Conservation (phyloP, 1,140 invertebrate genomes). For the Frieseomelitta varia region DNA sequence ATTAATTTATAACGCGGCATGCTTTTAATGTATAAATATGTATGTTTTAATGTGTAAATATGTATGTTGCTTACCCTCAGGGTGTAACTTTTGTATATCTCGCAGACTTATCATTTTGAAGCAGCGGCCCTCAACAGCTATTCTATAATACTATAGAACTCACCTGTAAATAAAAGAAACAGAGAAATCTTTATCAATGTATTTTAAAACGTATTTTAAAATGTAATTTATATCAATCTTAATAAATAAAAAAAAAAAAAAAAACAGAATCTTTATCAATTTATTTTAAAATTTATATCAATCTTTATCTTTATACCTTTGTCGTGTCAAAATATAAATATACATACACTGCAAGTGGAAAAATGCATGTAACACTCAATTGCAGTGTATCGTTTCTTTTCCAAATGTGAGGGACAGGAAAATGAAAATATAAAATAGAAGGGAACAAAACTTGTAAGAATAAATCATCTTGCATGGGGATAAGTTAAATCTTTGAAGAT, state of each 20-base stretch:
- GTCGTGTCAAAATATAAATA: too few species aligned
- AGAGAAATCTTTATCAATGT: too few species aligned
- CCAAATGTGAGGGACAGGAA: background rate
- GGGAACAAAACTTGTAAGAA: background rate
- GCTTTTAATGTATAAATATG: background rate
- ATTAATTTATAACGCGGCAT: background rate
- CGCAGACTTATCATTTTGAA: conserved; percentile 45
- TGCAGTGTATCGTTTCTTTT: background rate
- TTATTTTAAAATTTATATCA: too few species aligned
- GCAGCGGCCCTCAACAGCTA: background rate
- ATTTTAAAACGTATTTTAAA: too few species aligned
- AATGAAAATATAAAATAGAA: background rate
- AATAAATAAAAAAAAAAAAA: too few species aligned
- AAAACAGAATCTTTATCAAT: too few species aligned
- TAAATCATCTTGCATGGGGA: background rate
- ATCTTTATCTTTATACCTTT: too few species aligned
- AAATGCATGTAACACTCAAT: background rate
- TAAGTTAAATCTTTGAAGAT: background rate
- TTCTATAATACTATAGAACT: conserved; percentile 42
- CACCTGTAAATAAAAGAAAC: conserved; percentile 52
- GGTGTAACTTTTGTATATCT: conserved; percentile 34
- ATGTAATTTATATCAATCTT: too few species aligned
- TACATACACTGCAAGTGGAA: too few species aligned
- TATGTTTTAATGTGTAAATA: background rate
- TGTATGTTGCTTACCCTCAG: conserved; percentile 41